Evolutionary conservation across 1,140 invertebrate species (phyloP).

Genomic region (Capitella teleta): DNA sequence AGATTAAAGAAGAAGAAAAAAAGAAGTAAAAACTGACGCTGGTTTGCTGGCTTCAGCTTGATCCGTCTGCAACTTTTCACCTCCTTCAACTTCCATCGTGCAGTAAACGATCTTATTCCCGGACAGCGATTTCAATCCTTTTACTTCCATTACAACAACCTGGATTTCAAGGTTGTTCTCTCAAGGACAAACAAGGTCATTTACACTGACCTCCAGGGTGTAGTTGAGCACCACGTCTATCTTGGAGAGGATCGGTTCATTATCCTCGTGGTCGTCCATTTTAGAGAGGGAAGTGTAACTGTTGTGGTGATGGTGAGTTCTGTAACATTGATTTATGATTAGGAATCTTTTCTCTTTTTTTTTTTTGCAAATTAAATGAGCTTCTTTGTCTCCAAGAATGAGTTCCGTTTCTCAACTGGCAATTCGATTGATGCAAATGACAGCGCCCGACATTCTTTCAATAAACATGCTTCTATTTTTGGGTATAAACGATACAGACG

Average conservation of each 20-base stretch:
- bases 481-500: too few relatives aligned
- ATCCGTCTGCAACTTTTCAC: slow-evolving; percentile 97
- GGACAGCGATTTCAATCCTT: slow-evolving; percentile 89
- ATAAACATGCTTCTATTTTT: too few relatives aligned
- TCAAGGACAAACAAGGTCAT: too few relatives aligned
- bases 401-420: too few relatives aligned
- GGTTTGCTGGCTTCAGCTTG: slow-evolving; percentile 98
- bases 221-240: slow-evolving; percentile 94
- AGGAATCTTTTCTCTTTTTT: too few relatives aligned
- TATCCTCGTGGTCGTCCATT: slow-evolving; percentile 82
- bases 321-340: slow-evolving; percentile 3
- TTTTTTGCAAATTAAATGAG: too few relatives aligned
- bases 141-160: slow-evolving; percentile 97
- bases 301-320: slow-evolving; percentile 9
- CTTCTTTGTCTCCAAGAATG: too few relatives aligned
- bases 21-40: slow-evolving; percentile 50
- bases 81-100: slow-evolving; percentile 96
- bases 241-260: slow-evolving; percentile 59
- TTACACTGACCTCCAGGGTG: slow-evolving; percentile 74
- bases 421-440: too few relatives aligned
- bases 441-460: too few relatives aligned
- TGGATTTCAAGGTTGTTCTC: too few relatives aligned
- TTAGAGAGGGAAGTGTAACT: slow-evolving; percentile 59
- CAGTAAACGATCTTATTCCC: slow-evolving; percentile 98
- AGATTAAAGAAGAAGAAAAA: not conserved